Percentiles rank a stretch among this genome's conserved stretches.
phyloP scores from a whole-genome alignment of 2,797 vertebrate genomes.

The Falco cherrug region DNA sequence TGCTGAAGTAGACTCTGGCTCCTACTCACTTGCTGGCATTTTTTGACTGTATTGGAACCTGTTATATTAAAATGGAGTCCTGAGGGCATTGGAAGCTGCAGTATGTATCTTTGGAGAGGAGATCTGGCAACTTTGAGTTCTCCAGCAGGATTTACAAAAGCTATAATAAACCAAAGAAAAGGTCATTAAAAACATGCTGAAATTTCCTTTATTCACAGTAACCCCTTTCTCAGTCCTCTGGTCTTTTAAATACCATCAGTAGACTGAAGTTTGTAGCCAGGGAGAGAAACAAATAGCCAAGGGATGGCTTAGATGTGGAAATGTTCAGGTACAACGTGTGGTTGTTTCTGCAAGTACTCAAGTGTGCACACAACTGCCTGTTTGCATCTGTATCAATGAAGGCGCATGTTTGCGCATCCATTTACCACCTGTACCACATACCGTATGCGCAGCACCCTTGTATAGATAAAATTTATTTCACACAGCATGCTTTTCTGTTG shows the following conservation, averaged over 20 bases:
- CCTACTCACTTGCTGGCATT: conserved; percentile 7
- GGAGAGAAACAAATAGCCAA: background rate
- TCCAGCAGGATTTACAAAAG: conserved; percentile 62
- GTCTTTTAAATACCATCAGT: conserved; percentile 40
- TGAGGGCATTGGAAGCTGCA: conserved; percentile 41
- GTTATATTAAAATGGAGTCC: conserved; percentile 30
- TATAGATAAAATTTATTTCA: background rate
- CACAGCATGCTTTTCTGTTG: rapidly evolving
- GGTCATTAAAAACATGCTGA: conserved; percentile 62
- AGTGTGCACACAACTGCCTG: background rate
- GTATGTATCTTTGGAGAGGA: conserved; percentile 11
- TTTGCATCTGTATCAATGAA: background rate
- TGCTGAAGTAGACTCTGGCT: conserved; percentile 27
- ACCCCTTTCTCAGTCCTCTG: conserved; percentile 25
- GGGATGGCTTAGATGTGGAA: background rate
- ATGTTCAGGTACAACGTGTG: background rate
- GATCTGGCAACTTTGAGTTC: conserved; percentile 55
- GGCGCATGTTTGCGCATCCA: rapidly evolving
- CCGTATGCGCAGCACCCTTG: rapidly evolving
- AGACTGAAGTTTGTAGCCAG: background rate
- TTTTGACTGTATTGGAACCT: conserved; percentile 45
- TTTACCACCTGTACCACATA: rapidly evolving
- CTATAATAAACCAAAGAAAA: conserved; percentile 68
- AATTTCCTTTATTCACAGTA: conserved; percentile 2
- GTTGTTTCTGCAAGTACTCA: background rate